A percentile compares a stretch with the other conserved stretches of the same genome.
These are phyloP conservation scores for Sminthurinus aureus DNA, from an alignment of 2,888 invertebrate species.

Conservation along the genomic window DNA sequence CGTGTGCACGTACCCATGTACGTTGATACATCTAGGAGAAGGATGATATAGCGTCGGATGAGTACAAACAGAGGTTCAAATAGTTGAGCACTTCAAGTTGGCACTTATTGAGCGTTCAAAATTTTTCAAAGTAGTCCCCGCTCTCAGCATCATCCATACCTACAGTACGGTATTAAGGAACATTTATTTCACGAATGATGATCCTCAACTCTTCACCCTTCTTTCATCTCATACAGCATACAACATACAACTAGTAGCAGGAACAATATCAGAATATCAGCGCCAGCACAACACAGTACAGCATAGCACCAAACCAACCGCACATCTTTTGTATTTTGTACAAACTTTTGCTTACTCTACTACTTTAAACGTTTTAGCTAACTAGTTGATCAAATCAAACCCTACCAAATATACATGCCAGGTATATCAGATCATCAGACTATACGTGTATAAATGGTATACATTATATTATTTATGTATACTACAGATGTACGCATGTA, in stretches of 20 bases:
- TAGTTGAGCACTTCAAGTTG: conserved; percentile 14
- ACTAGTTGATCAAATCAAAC: neutral
- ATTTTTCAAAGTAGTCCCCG: conserved; percentile 17
- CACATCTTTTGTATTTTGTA: neutral
- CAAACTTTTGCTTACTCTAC: neutral
- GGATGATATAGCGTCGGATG: neutral
- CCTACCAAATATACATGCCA: too few relatives aligned
- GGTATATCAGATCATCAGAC: too few relatives aligned
- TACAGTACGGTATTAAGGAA: conserved; percentile 29
- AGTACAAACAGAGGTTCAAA: neutral
- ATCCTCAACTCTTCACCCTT: too few relatives aligned
- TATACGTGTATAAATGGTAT: too few relatives aligned
- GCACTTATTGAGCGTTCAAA: conserved; percentile 23
- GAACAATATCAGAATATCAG: too few relatives aligned
- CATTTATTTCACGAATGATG: conserved; percentile 26
- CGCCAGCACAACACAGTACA: neutral
- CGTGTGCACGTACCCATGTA: too few relatives aligned
- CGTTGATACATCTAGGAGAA: too few relatives aligned
- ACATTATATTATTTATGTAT: too few relatives aligned
- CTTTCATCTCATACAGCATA: neutral
- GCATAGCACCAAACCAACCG: too few relatives aligned
- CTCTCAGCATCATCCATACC: neutral
- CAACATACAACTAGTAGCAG: neutral
- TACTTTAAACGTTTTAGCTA: neutral
- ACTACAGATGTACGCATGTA: too few relatives aligned